Base-by-base conservation (phyloP, 2,888 invertebrate genomes). In the Pimpla rufipes region DNA sequence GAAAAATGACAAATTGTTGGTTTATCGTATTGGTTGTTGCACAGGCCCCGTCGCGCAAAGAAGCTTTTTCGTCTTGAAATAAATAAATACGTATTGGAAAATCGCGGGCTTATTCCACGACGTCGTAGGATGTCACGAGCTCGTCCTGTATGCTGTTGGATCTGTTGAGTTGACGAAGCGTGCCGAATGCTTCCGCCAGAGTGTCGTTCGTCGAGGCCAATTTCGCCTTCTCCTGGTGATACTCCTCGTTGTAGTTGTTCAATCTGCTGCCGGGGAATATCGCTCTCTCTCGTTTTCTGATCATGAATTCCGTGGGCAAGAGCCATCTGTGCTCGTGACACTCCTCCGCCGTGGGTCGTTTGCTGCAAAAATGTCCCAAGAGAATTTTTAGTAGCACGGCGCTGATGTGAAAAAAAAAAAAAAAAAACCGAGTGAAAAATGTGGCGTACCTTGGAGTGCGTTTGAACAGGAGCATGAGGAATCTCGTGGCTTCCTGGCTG, bases 261-360 rank as follows among this genome's bases (percentile, higher is more conserved):
- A 98, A 95, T 90, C 97, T 95, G 93, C 96, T 96, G 83, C 97
- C 97, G 77, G 97, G 94, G 94, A 99, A 98, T 85, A 97, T 95
- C 37, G 98, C 97, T 77, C 97, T 94, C 93, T 99, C 98, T 42
- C 99, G 95, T 93, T 98, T 97, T 93, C 97, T 97, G 89, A 98
- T 97, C 97, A 99, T 98, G 92, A 96, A 97, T 93, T 99, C 98
- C 47, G 97, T 97, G 55, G 98, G 97, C 88, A 97, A 95, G 78
- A 99, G 95, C 99, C 99, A 99, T 93, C 98, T 96, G 93, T 99
- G 98, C 92, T 99, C 98, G 92, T 98, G 96, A 90, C 98, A 98
- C 93, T 99, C 99, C 93, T 99, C 99, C 0, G 97, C 96, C 64
- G 97, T 96, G 85, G 99, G 98, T 90, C 99, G 95, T 95, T 99